Conservation (phyloP, 2,888 invertebrate genomes). For the Spilarctia lutea region DNA sequence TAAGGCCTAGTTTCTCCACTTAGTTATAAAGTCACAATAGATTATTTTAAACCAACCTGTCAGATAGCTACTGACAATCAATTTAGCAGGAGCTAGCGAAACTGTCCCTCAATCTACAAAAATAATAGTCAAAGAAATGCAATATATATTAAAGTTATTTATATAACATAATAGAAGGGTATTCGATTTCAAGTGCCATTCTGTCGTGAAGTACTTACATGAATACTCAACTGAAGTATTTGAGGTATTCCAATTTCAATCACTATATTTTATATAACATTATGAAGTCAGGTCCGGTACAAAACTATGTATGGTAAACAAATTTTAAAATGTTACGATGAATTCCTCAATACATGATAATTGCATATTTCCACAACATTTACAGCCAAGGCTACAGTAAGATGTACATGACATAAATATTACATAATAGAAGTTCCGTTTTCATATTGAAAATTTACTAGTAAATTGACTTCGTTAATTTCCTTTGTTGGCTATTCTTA, state of each 20-base stretch:
- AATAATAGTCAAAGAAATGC: no score
- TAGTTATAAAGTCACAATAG: no score
- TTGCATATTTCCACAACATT: slow-evolving; percentile 68
- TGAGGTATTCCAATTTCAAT: background rate
- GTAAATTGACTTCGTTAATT: slow-evolving; percentile 33
- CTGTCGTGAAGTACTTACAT: background rate
- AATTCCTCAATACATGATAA: slow-evolving; percentile 70
- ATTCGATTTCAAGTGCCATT: background rate
- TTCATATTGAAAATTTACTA: slow-evolving; percentile 38
- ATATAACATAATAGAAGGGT: background rate
- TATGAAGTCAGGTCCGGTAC: background rate
- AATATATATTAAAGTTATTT: no score
- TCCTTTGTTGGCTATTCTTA: slow-evolving; percentile 25
- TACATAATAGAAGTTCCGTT: slow-evolving; percentile 70
- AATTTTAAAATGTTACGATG: slow-evolving; percentile 46
- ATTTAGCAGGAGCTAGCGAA: no score
- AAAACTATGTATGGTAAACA: slow-evolving; percentile 42
- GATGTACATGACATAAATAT: slow-evolving; percentile 71
- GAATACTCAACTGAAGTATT: background rate
- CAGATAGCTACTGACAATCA: no score
- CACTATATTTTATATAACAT: background rate
- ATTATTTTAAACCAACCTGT: no score
- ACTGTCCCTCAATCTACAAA: no score
- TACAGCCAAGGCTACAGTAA: slow-evolving; percentile 65
- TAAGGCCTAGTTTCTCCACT: no score